Conservation (phyloP, 2,797 vertebrate genomes). For the Coranthus polyacanthus region DNA sequence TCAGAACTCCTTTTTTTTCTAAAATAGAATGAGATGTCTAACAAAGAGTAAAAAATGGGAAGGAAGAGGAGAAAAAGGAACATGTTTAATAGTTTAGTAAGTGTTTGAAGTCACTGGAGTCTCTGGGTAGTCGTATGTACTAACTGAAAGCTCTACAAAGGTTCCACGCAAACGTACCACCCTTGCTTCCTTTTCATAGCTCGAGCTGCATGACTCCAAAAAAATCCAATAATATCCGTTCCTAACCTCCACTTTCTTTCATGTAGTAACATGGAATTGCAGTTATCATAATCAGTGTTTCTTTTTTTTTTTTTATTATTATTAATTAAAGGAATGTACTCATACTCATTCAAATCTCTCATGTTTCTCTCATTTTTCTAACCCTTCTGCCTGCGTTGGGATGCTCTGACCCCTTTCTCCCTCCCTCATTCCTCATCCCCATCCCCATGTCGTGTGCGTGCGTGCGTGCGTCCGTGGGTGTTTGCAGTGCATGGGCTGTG, state of each 20-base stretch:
- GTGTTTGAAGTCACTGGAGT: slow-evolving; percentile 30
- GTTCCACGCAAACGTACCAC: slow-evolving; percentile 20
- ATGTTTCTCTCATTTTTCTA: slow-evolving; percentile 67
- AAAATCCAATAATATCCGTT: slow-evolving; percentile 47
- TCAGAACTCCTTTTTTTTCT: slow-evolving; percentile 26
- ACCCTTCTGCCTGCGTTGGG: slow-evolving; percentile 60
- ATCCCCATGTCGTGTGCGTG: slow-evolving; percentile 70
- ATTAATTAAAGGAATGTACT: slow-evolving; percentile 55
- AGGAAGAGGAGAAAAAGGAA: neutral
- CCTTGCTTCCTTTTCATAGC: slow-evolving; percentile 51
- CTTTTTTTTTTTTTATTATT: slow-evolving; percentile 37
- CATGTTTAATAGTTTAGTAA: slow-evolving; percentile 44
- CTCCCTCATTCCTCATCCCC: slow-evolving; percentile 60
- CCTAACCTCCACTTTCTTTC: slow-evolving; percentile 62
- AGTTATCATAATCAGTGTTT: slow-evolving; percentile 32
- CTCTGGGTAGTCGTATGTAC: slow-evolving; percentile 18
- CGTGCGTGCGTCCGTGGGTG: slow-evolving; percentile 77
- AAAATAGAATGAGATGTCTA: slow-evolving; percentile 12
- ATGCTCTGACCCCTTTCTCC: slow-evolving; percentile 37
- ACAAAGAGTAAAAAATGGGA: neutral
- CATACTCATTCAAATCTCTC: slow-evolving; percentile 66
- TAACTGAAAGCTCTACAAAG: slow-evolving; percentile 29
- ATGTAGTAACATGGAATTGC: slow-evolving; percentile 35
- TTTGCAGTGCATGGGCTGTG: slow-evolving; percentile 94
- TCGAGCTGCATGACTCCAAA: slow-evolving; percentile 62